phyloP scores from a whole-genome alignment of 2,113 vertebrate genomes.

The Bos indicus region DNA sequence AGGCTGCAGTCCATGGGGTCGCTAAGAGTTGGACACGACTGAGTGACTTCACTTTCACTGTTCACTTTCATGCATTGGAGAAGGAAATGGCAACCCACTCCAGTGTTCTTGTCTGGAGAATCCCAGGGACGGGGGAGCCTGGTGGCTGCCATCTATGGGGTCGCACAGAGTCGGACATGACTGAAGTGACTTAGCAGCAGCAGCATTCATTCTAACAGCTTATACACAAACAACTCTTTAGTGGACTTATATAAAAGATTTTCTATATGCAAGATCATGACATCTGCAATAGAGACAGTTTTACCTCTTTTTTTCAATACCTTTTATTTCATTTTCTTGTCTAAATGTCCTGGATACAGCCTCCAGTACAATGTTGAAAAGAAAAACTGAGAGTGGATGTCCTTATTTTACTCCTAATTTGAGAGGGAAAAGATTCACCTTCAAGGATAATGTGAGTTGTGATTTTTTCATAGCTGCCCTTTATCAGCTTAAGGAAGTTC shows the following conservation, averaged over 20 bases:
- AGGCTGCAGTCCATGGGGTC: too few relatives aligned
- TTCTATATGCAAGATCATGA: not conserved
- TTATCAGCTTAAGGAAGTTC: not conserved
- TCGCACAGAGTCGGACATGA: accelerated
- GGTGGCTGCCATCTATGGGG: too few relatives aligned
- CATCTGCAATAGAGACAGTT: not conserved
- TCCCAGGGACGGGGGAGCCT: too few relatives aligned
- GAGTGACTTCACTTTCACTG: too few relatives aligned
- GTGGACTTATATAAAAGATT: not conserved
- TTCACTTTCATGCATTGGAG: too few relatives aligned
- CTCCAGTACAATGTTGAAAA: not conserved
- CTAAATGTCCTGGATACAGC: not conserved
- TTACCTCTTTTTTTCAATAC: not conserved
- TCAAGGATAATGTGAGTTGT: not conserved
- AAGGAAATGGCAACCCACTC: too few relatives aligned
- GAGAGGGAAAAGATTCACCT: not conserved
- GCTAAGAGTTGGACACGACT: accelerated
- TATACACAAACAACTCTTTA: not conserved
- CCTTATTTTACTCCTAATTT: not conserved
- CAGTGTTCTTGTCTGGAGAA: too few relatives aligned
- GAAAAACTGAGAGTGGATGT: not conserved
- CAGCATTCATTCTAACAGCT: not conserved
- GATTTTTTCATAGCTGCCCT: not conserved
- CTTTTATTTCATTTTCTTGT: not conserved
- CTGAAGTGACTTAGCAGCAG: too few relatives aligned